Evolutionary conservation across 1,140 invertebrate genomes (phyloP).

Genomic region (Procambarus virginalis): DNA sequence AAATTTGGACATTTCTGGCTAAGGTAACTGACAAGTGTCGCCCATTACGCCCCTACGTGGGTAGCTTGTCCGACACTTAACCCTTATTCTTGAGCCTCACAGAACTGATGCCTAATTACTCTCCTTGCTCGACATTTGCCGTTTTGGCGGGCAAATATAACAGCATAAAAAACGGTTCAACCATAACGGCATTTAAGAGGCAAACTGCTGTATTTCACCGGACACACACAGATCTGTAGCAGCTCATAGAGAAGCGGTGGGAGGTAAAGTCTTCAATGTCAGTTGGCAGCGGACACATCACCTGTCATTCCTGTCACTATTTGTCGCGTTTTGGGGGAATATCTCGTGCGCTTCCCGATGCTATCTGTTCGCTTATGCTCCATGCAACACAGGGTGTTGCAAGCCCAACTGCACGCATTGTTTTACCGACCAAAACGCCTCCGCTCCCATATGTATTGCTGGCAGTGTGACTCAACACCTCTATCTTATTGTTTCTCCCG

Average conservation of each 20-base stretch:
- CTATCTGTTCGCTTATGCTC: constrained; percentile 8
- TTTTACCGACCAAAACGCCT: not conserved
- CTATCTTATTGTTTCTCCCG: not conserved
- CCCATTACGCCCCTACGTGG: constrained; percentile 19
- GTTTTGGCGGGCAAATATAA: not conserved
- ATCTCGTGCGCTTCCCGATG: constrained; percentile 18
- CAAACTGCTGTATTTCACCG: constrained; percentile 28
- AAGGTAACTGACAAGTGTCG: constrained; percentile 28
- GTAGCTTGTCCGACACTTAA: constrained; percentile 12
- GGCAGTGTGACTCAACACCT: not conserved
- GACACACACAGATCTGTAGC: constrained; percentile 34
- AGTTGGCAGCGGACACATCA: constrained; percentile 23
- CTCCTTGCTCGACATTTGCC: constrained; percentile 11
- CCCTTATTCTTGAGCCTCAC: constrained; percentile 3
- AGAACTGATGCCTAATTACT: constrained; percentile 18
- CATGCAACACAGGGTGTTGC: constrained; percentile 6
- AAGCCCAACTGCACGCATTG: constrained; percentile 32
- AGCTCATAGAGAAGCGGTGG: not conserved
- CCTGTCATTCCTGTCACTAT: constrained; percentile 36
- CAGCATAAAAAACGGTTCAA: constrained; percentile 8
- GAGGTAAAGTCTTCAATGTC: constrained; percentile 36
- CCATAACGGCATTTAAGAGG: not conserved
- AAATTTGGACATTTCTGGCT: constrained; percentile 52
- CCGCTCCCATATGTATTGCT: constrained; percentile 9
- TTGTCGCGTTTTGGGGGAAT: constrained; percentile 43